These are phyloP conservation scores for Melanotaenia pygmaea DNA, from an alignment of 2,797 vertebrate species.

Conservation along the genomic window DNA sequence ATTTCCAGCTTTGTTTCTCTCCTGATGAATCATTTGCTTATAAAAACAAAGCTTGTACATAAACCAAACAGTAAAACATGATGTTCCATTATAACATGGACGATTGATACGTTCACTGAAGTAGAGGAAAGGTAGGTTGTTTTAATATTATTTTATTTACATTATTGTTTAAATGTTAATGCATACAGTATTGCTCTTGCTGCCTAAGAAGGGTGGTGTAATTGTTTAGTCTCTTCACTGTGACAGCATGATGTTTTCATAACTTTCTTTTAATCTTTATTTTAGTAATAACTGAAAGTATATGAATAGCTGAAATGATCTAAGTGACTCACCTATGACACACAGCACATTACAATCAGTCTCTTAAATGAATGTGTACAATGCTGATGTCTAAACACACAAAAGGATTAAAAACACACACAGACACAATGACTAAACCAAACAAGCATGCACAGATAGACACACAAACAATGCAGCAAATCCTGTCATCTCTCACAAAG, in stretches of 20 bases:
- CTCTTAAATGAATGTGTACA: slow-evolving; percentile 21
- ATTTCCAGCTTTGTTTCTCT: too few relatives aligned
- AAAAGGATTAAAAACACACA: slow-evolving; percentile 27
- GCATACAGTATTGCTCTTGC: too few relatives aligned
- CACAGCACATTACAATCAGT: slow-evolving; percentile 39
- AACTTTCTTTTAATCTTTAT: slow-evolving; percentile 36
- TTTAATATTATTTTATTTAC: too few relatives aligned
- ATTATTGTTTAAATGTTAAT: too few relatives aligned
- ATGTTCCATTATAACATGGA: too few relatives aligned
- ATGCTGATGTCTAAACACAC: slow-evolving; percentile 49
- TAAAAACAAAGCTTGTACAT: too few relatives aligned
- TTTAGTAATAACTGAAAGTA: slow-evolving; percentile 51
- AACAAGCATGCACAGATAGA: slow-evolving; percentile 31
- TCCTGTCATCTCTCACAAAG: slow-evolving; percentile 44
- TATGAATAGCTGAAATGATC: slow-evolving; percentile 39
- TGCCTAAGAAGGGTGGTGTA: too few relatives aligned
- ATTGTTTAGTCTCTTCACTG: slow-evolving; percentile 6
- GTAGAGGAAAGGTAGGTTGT: too few relatives aligned
- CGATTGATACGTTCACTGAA: too few relatives aligned
- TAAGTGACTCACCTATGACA: slow-evolving; percentile 36
- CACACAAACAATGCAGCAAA: slow-evolving; percentile 11
- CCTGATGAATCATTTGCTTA: too few relatives aligned
- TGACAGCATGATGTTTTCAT: slow-evolving; percentile 21
- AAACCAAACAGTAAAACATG: too few relatives aligned
- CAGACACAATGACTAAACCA: slow-evolving; percentile 25